Conservation (phyloP, 1,140 invertebrate genomes). For the Calephelis virginiensis region DNA sequence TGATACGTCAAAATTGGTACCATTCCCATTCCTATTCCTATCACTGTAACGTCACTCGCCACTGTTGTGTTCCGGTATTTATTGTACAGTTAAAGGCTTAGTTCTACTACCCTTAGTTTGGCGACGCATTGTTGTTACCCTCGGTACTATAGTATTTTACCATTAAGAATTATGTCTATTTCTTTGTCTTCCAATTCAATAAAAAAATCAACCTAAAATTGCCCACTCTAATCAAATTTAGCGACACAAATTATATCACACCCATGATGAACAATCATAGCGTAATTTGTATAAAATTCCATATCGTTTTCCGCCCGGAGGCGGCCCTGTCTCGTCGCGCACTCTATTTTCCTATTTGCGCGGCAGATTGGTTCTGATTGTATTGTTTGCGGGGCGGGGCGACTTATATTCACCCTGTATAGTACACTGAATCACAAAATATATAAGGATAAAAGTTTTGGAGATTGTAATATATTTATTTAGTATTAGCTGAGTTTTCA, state of each 20-base stretch:
- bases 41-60: too few species aligned
- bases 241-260: conserved; percentile 10
- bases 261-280: conserved; percentile 4
- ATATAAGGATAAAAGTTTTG: not conserved
- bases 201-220: not conserved
- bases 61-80: too few species aligned
- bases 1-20: too few species aligned
- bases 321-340: conserved; percentile 62
- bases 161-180: too few species aligned
- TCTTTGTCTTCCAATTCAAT: too few species aligned
- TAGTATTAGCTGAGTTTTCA: too few species aligned
- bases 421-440: conserved; percentile 17
- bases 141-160: too few species aligned
- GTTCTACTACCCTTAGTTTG: too few species aligned
- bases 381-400: conserved; percentile 60
- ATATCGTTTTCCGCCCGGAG: conserved; percentile 30
- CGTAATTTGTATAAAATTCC: conserved; percentile 31
- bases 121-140: too few species aligned
- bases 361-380: conserved; percentile 76
- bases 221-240: not conserved
- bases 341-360: conserved; percentile 77
- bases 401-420: conserved; percentile 13
- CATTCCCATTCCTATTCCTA: too few species aligned
- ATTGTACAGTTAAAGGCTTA: too few species aligned
- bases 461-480: too few species aligned